A percentile compares a stretch with the other conserved stretches of the same genome.
Evolutionary conservation across 2,113 vertebrate species (phyloP).

Genomic region (Jaculus jaculus): DNA sequence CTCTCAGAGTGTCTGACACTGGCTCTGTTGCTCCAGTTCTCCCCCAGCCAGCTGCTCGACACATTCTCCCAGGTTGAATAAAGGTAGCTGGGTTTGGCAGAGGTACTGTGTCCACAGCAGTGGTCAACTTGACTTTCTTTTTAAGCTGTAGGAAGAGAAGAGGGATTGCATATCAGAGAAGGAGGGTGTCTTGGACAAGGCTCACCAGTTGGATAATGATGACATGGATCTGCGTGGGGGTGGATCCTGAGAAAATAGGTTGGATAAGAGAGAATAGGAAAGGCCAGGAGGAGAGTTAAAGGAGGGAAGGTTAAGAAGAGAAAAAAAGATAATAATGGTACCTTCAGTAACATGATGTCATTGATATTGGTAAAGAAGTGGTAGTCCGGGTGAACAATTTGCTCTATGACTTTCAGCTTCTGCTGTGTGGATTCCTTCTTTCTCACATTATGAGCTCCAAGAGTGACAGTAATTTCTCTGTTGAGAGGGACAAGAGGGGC

Average conservation of each 20-base stretch:
- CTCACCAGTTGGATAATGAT: not conserved
- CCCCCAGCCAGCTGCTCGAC: conserved; percentile 47
- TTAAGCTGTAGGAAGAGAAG: conserved; percentile 19
- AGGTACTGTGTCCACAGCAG: not conserved
- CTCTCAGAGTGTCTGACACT: not conserved
- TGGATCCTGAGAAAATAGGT: not conserved
- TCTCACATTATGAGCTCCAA: conserved; percentile 52
- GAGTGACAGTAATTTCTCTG: conserved; percentile 48
- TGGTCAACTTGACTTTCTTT: not conserved
- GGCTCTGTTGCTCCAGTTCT: not conserved
- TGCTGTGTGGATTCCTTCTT: conserved; percentile 44
- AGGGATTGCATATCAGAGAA: not conserved
- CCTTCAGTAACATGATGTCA: conserved; percentile 65
- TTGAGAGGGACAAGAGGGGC: not conserved
- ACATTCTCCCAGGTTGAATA: not conserved
- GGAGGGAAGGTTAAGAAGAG: not conserved
- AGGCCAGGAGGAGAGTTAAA: not conserved
- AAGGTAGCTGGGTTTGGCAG: not conserved
- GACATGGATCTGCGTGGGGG: not conserved
- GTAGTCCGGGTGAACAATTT: conserved; percentile 27
- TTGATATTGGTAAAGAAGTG: rapidly evolving
- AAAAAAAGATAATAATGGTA: not conserved
- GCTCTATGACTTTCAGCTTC: not conserved
- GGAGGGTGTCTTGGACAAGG: not conserved
- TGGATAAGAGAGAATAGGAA: not conserved